Conservation (phyloP, 2,888 invertebrate species). For the Dryococelus australis region DNA sequence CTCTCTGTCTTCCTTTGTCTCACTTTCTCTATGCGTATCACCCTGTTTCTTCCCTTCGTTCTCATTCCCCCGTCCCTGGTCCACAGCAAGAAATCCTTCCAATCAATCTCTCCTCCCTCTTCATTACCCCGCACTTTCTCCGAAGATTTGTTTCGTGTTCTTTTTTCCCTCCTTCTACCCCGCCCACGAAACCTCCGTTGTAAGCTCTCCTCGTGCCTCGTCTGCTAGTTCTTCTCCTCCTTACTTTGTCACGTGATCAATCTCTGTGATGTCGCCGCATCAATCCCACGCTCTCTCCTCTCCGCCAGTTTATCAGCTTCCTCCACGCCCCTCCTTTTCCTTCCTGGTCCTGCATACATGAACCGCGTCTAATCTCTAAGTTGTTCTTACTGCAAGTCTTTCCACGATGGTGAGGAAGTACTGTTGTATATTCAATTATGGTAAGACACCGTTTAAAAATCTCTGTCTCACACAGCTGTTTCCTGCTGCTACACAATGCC, state of each 20-base stretch:
- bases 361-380: no score
- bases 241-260: constrained; percentile 13
- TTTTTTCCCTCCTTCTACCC: background rate
- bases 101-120: constrained; percentile 16
- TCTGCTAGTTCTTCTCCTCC: background rate
- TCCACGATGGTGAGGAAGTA: no score
- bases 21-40: background rate
- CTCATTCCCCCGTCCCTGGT: background rate
- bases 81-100: background rate
- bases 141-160: constrained; percentile 9
- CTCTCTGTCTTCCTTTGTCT: no score
- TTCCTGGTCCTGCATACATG: no score
- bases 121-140: constrained; percentile 16
- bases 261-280: background rate
- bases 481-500: background rate
- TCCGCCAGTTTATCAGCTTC: constrained; percentile 16
- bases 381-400: no score
- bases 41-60: background rate
- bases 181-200: background rate
- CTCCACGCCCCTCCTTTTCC: background rate
- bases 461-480: background rate
- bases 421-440: background rate
- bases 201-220: background rate
- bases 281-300: constrained; percentile 17
- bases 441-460: background rate